Conservation (phyloP, 2,113 vertebrate species). For the Bungarus multicinctus region DNA sequence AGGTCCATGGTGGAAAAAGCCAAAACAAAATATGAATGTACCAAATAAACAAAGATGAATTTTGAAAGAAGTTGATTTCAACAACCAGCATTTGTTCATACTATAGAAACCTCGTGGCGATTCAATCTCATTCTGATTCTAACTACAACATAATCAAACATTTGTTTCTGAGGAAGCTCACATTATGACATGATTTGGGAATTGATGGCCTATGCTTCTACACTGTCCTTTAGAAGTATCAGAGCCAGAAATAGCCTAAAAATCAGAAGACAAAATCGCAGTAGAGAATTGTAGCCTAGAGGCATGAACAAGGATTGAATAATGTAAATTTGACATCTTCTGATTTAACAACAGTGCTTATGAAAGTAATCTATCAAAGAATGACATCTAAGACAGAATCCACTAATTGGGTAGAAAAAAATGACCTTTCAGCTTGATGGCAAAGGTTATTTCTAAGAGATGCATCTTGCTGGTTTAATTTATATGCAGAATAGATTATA, state of each 20-base stretch:
- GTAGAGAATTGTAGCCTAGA: neutral
- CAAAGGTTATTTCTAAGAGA: slow-evolving; percentile 52
- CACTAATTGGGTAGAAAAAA: slow-evolving; percentile 51
- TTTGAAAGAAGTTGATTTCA: neutral
- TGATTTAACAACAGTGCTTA: slow-evolving; percentile 33
- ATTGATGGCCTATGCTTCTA: neutral
- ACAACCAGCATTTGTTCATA: neutral
- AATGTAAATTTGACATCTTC: neutral
- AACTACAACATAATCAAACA: neutral
- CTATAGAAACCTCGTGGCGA: neutral
- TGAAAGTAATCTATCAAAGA: slow-evolving; percentile 35
- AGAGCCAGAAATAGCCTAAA: slow-evolving; percentile 16
- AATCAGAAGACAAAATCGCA: slow-evolving; percentile 23
- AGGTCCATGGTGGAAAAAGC: neutral
- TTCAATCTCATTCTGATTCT: neutral
- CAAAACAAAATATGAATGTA: neutral
- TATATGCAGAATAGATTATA: slow-evolving; percentile 57
- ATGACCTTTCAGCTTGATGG: slow-evolving; percentile 43
- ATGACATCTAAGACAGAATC: slow-evolving; percentile 34
- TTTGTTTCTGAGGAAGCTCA: neutral
- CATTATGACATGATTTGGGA: neutral
- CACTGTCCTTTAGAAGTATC: neutral
- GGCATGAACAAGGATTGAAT: neutral
- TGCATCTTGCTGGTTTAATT: slow-evolving; percentile 40
- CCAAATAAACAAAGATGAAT: neutral